Percentiles rank a stretch among this genome's conserved stretches.
phyloP scores from a whole-genome alignment of 2,113 vertebrate genomes.

The Nothobranchius furzeri region DNA sequence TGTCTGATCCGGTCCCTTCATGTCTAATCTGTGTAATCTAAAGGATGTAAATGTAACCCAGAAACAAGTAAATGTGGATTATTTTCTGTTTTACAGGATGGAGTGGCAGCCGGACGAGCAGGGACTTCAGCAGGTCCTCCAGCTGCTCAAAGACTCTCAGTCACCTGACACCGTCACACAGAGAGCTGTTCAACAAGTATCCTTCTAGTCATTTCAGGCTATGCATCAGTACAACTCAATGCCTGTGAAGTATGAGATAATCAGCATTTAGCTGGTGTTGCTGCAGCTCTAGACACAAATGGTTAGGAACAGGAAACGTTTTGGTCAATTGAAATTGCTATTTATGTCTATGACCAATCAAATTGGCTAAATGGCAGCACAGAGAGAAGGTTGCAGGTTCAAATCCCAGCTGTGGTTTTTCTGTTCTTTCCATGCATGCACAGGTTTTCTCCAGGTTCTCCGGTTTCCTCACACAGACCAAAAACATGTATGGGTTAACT shows the following conservation, averaged over 20 bases:
- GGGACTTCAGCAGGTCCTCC: slow-evolving; percentile 94
- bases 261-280: not conserved
- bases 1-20: slow-evolving; percentile 64
- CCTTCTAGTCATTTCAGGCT: slow-evolving; percentile 59
- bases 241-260: no score
- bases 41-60: not conserved
- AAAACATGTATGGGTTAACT: no score
- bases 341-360: no score
- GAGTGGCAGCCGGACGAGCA: slow-evolving; percentile 97
- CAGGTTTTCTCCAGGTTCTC: no score
- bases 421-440: no score
- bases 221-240: not conserved
- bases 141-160: slow-evolving; percentile 94
- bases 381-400: no score
- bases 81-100: slow-evolving; percentile 74
- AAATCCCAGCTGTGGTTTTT: no score
- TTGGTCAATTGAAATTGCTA: no score
- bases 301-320: no score
- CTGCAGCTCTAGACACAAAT: not conserved
- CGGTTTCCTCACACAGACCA: no score
- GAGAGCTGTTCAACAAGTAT: slow-evolving; percentile 93
- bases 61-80: not conserved
- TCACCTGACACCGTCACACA: slow-evolving; percentile 94
- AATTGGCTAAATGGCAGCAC: no score
- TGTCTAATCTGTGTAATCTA: rapidly evolving